phyloP scores from a whole-genome alignment of 1,140 invertebrate genomes.

The Harpegnathos saltator region DNA sequence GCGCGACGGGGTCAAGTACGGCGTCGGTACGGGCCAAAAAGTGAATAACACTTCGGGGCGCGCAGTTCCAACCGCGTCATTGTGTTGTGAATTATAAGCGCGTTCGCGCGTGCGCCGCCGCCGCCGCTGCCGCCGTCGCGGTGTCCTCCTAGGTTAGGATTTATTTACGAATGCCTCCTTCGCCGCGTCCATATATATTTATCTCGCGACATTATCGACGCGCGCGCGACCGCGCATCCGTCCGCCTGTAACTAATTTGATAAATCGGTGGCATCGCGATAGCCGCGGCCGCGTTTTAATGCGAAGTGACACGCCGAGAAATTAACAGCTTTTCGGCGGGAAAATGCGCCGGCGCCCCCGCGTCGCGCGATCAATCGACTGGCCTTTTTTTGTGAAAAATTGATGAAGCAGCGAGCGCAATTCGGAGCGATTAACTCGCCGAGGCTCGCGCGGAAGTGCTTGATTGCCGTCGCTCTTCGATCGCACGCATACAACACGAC shows the following conservation, averaged over 20 bases:
- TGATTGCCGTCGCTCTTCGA: slow-evolving; percentile 50
- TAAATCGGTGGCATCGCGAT: slow-evolving; percentile 33
- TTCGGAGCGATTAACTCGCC: slow-evolving; percentile 47
- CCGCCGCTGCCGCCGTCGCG: not conserved
- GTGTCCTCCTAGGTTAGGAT: slow-evolving; percentile 46
- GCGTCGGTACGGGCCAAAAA: slow-evolving; percentile 40
- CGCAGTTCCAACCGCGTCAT: slow-evolving; percentile 58
- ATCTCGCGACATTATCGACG: slow-evolving; percentile 58
- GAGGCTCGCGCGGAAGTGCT: not conserved
- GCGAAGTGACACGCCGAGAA: slow-evolving; percentile 31
- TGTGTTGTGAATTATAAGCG: slow-evolving; percentile 66
- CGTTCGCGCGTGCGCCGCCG: slow-evolving; percentile 43
- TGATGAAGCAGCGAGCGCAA: slow-evolving; percentile 43
- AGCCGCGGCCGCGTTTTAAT: not conserved
- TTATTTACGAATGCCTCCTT: slow-evolving; percentile 73
- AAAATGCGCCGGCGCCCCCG: slow-evolving; percentile 9
- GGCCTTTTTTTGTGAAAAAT: slow-evolving; percentile 28
- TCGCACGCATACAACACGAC: slow-evolving; percentile 4
- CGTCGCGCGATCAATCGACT: not conserved
- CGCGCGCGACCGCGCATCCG: slow-evolving; percentile 2
- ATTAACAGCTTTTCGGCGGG: slow-evolving; percentile 56
- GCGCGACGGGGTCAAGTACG: slow-evolving; percentile 44
- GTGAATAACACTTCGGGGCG: slow-evolving; percentile 39
- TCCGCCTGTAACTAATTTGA: slow-evolving; percentile 59
- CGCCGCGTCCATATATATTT: slow-evolving; percentile 67